Evolutionary conservation across 2,797 vertebrate species (phyloP), one percentile per base, ranked within the genome.

Genomic region (Argentina silus): DNA sequence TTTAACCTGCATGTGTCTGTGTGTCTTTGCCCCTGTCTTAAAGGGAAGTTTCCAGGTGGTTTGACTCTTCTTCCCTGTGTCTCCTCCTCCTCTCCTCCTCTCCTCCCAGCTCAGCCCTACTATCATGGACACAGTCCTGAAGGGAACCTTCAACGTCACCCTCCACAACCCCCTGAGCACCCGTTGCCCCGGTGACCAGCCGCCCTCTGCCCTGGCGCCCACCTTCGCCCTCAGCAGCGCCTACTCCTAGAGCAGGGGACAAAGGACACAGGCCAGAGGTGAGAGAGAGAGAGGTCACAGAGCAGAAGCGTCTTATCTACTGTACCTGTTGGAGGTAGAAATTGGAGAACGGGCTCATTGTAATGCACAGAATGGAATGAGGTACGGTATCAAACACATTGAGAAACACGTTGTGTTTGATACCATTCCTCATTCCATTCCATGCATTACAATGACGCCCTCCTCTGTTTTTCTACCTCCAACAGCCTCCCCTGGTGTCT

Each of bases 71-170:
- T 7, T n/a, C n/a, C n/a, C n/a, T n/a, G n/a, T n/a, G n/a, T n/a
- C 60, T 47, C 19, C 8, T 51, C 42, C 19, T 12, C 64, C 65
- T 69, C 23, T 74, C 65, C 77, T 14, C 78, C 36, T 81, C 21
- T 66, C 71, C 21, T 69, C 74, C 44, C 79, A 93, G 91, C 51
- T 92, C 67, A 92, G 88, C 79, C 78, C 88, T 23, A 66, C 77
- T 6, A 48, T 92, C 73, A 87, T 87, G 85, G 86, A 93, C 83
- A 90, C 89, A 0, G 71, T 91, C 17, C 83, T 92, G 53, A 93
- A 91, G 74, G 90, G 88, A 77, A 93, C 93, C 70, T 94, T 93
- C 73, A 93, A 92, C 2, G 83, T 85, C 47, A 93, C 87, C 0
- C 89, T 93, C 0, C 67, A 84, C 68, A 91, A 89, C 79, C 87